A percentile compares a stretch with the other conserved stretches of the same genome.
Conservation (phyloP, 2,888 invertebrate genomes). For the Drosophila yooni region DNA sequence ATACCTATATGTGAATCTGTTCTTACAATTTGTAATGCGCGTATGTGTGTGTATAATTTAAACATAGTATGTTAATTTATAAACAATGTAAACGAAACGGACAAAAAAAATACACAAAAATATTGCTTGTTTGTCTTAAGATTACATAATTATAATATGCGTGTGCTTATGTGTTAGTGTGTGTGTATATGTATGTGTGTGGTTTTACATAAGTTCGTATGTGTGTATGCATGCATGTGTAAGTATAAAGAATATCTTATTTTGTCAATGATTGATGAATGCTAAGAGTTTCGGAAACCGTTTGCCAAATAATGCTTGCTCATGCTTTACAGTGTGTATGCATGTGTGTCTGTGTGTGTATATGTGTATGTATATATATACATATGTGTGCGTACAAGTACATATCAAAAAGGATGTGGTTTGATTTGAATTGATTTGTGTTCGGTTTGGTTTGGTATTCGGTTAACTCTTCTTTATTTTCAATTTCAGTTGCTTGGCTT, state of each 20-base stretch:
- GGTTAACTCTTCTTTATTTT: slow-evolving; percentile 19
- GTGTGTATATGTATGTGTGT: slow-evolving; percentile 13
- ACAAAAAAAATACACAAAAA: slow-evolving; percentile 4
- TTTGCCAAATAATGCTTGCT: slow-evolving; percentile 38
- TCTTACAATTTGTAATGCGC: slow-evolving; percentile 29
- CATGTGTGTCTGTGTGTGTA: slow-evolving; percentile 3
- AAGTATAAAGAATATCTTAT: slow-evolving; percentile 26
- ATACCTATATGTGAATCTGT: slow-evolving; percentile 28
- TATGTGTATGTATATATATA: neutral
- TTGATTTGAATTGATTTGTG: slow-evolving; percentile 13
- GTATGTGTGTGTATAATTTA: slow-evolving; percentile 12
- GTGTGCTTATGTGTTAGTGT: slow-evolving; percentile 12
- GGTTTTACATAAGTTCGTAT: slow-evolving; percentile 6
- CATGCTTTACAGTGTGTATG: slow-evolving; percentile 24
- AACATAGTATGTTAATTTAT: slow-evolving; percentile 7
- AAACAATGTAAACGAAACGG: slow-evolving; percentile 29
- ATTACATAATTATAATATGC: slow-evolving; percentile 14
- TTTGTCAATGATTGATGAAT: slow-evolving; percentile 21
- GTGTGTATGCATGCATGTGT: slow-evolving; percentile 11
- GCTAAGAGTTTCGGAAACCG: slow-evolving; percentile 43
- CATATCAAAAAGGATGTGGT: slow-evolving; percentile 23
- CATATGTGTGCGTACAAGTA: slow-evolving; percentile 18
- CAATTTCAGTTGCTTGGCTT: slow-evolving; percentile 24
- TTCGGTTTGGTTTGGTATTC: slow-evolving; percentile 10
- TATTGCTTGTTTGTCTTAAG: slow-evolving; percentile 1